phyloP scores from a whole-genome alignment of 2,113 vertebrate genomes.

The Mormyrus lacerda region DNA sequence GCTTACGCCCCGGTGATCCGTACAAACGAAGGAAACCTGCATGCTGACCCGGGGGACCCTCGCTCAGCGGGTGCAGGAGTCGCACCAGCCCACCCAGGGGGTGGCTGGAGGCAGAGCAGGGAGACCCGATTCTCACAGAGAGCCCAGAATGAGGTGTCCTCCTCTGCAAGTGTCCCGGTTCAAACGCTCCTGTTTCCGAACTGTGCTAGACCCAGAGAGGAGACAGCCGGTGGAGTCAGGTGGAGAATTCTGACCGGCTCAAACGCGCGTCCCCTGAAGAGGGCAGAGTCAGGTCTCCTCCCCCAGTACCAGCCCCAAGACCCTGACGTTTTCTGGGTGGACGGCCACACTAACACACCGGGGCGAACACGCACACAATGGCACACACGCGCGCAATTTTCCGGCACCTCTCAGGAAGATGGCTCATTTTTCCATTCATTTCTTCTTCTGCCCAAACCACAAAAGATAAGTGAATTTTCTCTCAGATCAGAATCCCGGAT shows the following conservation, averaged over 20 bases:
- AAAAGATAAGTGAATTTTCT: not conserved
- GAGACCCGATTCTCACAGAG: not conserved
- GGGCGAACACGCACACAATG: no score
- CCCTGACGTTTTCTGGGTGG: not conserved
- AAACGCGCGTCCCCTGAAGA: not conserved
- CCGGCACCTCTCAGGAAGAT: not conserved
- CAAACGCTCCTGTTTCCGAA: not conserved
- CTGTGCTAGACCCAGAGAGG: not conserved
- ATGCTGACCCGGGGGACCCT: constrained; percentile 49
- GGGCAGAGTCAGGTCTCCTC: not conserved
- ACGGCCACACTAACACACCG: not conserved
- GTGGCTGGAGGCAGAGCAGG: not conserved
- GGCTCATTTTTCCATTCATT: not conserved
- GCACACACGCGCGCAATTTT: not conserved
- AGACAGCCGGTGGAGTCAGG: not conserved
- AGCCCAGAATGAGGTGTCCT: not conserved
- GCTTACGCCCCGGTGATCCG: constrained; percentile 82
- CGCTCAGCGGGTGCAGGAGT: not conserved
- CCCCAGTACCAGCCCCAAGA: not conserved
- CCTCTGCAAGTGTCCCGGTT: not conserved
- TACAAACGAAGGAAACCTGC: constrained; percentile 94
- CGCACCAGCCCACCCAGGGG: not conserved
- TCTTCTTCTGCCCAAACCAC: not conserved
- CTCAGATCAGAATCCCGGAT: not conserved
- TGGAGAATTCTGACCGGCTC: not conserved